Base-by-base conservation (phyloP, 2,797 vertebrate genomes). In the Phylloscopus collybita region DNA sequence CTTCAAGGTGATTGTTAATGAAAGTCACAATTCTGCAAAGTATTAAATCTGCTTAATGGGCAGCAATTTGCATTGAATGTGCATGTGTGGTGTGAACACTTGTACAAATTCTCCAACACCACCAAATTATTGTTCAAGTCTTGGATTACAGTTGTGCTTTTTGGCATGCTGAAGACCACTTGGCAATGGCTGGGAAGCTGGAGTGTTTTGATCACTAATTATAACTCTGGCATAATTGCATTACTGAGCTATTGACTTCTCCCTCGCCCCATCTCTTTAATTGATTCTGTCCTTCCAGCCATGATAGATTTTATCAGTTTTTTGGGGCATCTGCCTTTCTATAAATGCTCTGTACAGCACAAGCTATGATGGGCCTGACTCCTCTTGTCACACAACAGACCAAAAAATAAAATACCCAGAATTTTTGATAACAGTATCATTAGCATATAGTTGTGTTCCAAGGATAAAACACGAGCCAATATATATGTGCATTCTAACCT, bases 171-270 rank as follows among this genome's bases (percentile, higher is more conserved):
- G 61, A 60, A 74, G 16, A 47, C 25, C 25, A 26, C 50, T 59
- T 91, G 85, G 81, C 86, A 95, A 38, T 60, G 44, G 42, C 47
- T 80, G 80, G 67, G 64, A 88, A 88, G 74, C 56, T 80, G 88
- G 50, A 83, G 54, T 38, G 59, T 51, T 95, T 61, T 81, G 70
- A 75, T 76, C 49, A 45, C 72, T 86, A 27, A 84, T 93, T 93
- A 66, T 51, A 90, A 84, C 54, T 72, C 91, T 70, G 44, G 60
- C 59, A 70, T 86, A 92, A 88, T 30, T 88, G 40, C 54, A 79
- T 92, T 90, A 70, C 34, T 56, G 54, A 30, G 51, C 40, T 83
- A 49, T 65, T 84, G 83, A 78, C 80, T 92, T 84, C 26, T 74
- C n/a, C 54, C 66, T 93, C 76, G 71, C 47, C 94, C 49, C 54